Conservation (phyloP, 64 coral and sea anemone species). For the Porites australiensis region DNA sequence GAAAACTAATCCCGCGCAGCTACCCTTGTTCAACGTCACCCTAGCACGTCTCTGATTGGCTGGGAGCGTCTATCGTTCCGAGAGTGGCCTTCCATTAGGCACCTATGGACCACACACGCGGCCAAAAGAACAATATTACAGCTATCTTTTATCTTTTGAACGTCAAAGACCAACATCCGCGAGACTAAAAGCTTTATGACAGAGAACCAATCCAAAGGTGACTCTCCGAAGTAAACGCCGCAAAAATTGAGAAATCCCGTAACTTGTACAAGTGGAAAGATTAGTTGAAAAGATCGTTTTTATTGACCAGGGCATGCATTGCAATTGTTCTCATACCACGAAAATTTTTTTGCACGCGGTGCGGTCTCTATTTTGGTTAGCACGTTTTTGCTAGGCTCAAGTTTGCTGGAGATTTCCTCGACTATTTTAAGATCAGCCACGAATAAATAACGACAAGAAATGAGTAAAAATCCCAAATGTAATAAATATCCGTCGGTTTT, state of each 20-base stretch:
- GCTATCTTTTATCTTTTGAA: slow-evolving; percentile 15
- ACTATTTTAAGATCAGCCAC: neutral
- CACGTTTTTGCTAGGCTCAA: neutral
- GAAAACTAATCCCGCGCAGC: slow-evolving; percentile 30
- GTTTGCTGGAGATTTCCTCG: neutral
- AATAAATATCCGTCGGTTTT: neutral
- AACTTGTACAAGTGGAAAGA: neutral
- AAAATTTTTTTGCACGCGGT: neutral
- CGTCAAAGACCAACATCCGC: slow-evolving; percentile 25
- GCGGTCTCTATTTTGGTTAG: neutral
- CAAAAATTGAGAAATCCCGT: neutral
- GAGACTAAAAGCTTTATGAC: slow-evolving; percentile 24
- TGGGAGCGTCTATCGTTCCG: neutral
- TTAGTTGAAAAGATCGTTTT: neutral
- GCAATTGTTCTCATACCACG: slow-evolving; percentile 40
- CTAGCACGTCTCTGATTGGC: neutral
- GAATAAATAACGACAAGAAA: neutral
- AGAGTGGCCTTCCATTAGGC: neutral
- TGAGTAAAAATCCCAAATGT: neutral
- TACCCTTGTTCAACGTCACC: slow-evolving; percentile 29
- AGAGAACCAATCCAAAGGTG: slow-evolving; percentile 16
- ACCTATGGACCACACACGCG: neutral
- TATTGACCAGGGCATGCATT: neutral
- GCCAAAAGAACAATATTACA: neutral
- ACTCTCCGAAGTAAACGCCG: slow-evolving; percentile 1